Base-by-base conservation (phyloP, 2,888 invertebrate species). In the Pimpla rufipes region DNA sequence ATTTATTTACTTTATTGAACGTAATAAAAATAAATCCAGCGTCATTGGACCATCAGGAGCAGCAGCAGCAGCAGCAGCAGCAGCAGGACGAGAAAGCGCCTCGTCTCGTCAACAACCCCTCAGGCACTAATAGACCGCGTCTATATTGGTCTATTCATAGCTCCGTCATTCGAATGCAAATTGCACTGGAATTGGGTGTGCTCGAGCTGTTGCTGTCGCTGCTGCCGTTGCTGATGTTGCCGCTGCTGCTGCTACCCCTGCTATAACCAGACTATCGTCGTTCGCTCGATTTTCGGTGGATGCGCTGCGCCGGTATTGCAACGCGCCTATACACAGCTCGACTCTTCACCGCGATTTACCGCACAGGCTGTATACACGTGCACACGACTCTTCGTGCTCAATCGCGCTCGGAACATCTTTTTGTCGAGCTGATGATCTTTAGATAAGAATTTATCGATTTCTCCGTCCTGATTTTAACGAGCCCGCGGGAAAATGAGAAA, bases 151-250 rank as follows among this genome's bases (percentile, higher is more conserved):
- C 85, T 85, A 86, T 86, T 87, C 86, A 85, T 84, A 79, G 74
- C 68, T 21, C 52, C 80, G 82, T 78, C 85, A 86, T 87, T 87
- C 83, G 83, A 50, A 87, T 84, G 87, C 85, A 87, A 87, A 87
- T 87, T 85, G 68, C 80, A 67, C 64, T 64, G 80, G 79, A 86
- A 86, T 85, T 85, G 81, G 84, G 74, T 81, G 67, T 40, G 66
- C 59, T 50, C 62, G 70, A 80, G 74, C 64, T 74, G 78, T 73
- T 62, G 79, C 68, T 71, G 42, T 42, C 13, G 75, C n/a, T 68
- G 45, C 7, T 59, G 37, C 59, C 8, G 18, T 10, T 18, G 70
- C 70, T 74, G 78, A 55, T 59, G 73, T 59, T 74, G 50, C 70
- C 62, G 78, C 70, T 29, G n/a, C 29, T 74, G 50, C 70, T 70